phyloP scores from a whole-genome alignment of 2,797 vertebrate genomes.

The Leptoclinus maculatus region DNA sequence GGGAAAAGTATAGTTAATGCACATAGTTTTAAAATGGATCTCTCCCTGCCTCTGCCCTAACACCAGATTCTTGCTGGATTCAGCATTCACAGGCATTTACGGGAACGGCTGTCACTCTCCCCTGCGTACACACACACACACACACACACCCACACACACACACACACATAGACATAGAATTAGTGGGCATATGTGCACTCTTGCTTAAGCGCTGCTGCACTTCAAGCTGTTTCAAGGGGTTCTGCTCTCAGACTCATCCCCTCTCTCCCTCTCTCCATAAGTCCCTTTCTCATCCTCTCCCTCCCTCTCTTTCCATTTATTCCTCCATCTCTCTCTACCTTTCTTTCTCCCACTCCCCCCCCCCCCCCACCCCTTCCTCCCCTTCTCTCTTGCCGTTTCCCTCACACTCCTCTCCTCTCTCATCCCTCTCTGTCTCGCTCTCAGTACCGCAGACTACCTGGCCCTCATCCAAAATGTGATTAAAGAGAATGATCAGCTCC shows the following conservation, averaged over 20 bases:
- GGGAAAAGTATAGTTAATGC: conserved; percentile 99
- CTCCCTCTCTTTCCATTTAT: conserved; percentile 80
- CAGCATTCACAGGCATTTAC: conserved; percentile 97
- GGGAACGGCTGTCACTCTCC: conserved; percentile 85
- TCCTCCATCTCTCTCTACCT: conserved; percentile 53
- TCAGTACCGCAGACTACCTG: conserved; percentile 93
- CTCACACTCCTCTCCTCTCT: conserved; percentile 64
- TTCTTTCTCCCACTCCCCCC: conserved; percentile 69
- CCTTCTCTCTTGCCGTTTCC: conserved; percentile 50
- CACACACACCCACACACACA: no score
- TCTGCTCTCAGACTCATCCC: conserved; percentile 77
- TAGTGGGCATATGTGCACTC: conserved; percentile 62
- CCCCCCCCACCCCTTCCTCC: not conserved
- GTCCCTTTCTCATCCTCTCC: conserved; percentile 68
- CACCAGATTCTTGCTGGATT: conserved; percentile 98
- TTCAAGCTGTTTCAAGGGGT: conserved; percentile 87
- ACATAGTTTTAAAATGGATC: conserved; percentile 99
- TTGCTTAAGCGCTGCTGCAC: conserved; percentile 86
- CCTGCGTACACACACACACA: conserved; percentile 36
- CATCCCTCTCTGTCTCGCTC: conserved; percentile 73
- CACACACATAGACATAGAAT: conserved; percentile 35
- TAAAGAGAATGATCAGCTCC: conserved; percentile 99
- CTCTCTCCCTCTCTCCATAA: conserved; percentile 59
- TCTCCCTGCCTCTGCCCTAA: conserved; percentile 89
- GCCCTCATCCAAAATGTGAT: conserved; percentile 98